Percentiles rank a stretch among this genome's conserved stretches.
phyloP scores from a whole-genome alignment of 2,113 vertebrate genomes.

The Furnarius figulus region DNA sequence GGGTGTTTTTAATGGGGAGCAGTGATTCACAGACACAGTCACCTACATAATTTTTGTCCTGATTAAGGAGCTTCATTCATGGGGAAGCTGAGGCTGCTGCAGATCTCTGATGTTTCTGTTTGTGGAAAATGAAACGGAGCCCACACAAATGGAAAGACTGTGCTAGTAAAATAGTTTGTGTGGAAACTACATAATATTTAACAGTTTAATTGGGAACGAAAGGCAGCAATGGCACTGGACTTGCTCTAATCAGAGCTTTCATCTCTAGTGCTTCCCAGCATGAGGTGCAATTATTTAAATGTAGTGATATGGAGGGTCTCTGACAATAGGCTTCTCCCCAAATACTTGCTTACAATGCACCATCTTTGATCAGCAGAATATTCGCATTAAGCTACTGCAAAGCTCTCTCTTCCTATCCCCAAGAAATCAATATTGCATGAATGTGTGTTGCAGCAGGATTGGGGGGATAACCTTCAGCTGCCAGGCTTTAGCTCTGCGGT shows the following conservation, averaged over 20 bases:
- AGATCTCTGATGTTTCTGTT: not conserved
- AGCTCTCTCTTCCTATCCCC: slow-evolving; percentile 19
- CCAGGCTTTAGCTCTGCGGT: not conserved
- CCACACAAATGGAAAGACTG: not conserved
- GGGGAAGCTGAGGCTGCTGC: not conserved
- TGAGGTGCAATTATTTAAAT: slow-evolving; percentile 33
- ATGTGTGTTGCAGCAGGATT: not conserved
- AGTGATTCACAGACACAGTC: not conserved
- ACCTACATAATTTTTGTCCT: not conserved
- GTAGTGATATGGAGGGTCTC: not conserved
- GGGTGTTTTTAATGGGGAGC: not conserved
- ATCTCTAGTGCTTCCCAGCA: slow-evolving; percentile 30
- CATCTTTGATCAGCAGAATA: slow-evolving; percentile 42
- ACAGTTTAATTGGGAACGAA: slow-evolving; percentile 48
- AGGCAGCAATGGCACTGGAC: not conserved
- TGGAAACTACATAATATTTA: not conserved
- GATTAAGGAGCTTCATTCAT: not conserved
- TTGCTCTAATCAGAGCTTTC: slow-evolving; percentile 38
- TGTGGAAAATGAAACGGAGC: not conserved
- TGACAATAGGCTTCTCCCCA: not conserved
- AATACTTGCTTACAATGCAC: not conserved
- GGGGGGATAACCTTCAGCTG: not conserved
- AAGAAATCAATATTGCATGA: slow-evolving; percentile 47
- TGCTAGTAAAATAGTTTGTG: not conserved
- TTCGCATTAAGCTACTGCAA: slow-evolving; percentile 20